Conservation (phyloP, 2,113 vertebrate genomes). For the Psittacus erithacus region DNA sequence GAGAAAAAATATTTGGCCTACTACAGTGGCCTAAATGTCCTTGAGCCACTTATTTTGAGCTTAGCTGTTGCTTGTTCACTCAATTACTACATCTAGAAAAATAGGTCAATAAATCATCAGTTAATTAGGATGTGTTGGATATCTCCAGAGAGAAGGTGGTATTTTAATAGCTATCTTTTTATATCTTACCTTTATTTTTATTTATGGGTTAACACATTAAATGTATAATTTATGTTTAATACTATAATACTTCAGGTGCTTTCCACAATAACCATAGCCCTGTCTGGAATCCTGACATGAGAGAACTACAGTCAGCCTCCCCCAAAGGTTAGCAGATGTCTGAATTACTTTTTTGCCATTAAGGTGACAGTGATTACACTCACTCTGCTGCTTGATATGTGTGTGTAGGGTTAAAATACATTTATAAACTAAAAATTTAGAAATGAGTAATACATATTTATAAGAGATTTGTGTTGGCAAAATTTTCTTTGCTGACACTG, state of each 20-base stretch:
- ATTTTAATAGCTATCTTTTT: constrained; percentile 14
- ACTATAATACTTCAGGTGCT: background rate
- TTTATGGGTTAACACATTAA: background rate
- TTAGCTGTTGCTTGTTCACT: background rate
- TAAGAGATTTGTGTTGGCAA: background rate
- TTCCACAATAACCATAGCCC: background rate
- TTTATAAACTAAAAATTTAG: background rate
- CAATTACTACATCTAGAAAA: background rate
- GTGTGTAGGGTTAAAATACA: background rate
- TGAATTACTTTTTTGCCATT: background rate
- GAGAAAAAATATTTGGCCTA: background rate
- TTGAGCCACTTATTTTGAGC: background rate
- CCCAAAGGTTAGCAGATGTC: background rate
- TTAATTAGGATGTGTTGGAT: constrained; percentile 20
- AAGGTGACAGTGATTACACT: background rate
- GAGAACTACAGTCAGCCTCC: background rate
- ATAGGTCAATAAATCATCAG: constrained; percentile 5
- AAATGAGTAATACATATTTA: background rate
- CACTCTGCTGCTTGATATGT: background rate
- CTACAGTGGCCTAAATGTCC: background rate
- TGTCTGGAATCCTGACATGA: background rate
- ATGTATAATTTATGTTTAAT: background rate
- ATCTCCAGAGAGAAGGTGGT: background rate
- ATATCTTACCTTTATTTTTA: background rate
- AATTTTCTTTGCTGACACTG: constrained; percentile 19